Conservation (phyloP, 1,140 invertebrate species). For the Rhynchophorus ferrugineus region DNA sequence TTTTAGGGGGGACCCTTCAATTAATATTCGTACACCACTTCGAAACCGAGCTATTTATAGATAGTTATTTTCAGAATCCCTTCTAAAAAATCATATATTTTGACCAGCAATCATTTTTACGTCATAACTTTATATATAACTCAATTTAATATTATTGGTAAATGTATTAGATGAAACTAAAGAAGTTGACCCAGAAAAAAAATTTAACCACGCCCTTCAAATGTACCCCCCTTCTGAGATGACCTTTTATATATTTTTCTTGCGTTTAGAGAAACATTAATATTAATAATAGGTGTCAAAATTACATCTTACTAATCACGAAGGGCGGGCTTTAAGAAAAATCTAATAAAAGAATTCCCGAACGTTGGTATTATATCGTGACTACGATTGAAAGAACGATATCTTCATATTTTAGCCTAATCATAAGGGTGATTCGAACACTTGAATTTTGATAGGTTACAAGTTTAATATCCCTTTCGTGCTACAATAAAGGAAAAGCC, state of each 20-base stretch:
- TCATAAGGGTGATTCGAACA: neutral
- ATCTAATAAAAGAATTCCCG: neutral
- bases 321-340: neutral
- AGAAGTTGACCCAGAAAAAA: too few species aligned
- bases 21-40: too few species aligned
- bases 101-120: too few species aligned
- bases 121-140: too few species aligned
- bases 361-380: neutral
- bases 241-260: constrained; percentile 7
- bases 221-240: too few species aligned
- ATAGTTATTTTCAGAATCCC: too few species aligned
- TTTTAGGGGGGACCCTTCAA: too few species aligned
- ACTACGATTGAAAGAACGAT: neutral
- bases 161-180: too few species aligned
- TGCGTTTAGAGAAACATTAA: constrained; percentile 3
- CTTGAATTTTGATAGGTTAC: constrained; percentile 4
- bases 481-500: neutral
- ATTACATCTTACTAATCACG: neutral
- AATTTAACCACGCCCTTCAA: too few species aligned
- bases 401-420: neutral
- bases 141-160: too few species aligned
- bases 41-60: too few species aligned
- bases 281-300: neutral
- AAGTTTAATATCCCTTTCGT: constrained; percentile 4
- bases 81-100: too few species aligned